Evolutionary conservation across 2,797 vertebrate genomes (phyloP).

Genomic region (Molossus alvarezi): DNA sequence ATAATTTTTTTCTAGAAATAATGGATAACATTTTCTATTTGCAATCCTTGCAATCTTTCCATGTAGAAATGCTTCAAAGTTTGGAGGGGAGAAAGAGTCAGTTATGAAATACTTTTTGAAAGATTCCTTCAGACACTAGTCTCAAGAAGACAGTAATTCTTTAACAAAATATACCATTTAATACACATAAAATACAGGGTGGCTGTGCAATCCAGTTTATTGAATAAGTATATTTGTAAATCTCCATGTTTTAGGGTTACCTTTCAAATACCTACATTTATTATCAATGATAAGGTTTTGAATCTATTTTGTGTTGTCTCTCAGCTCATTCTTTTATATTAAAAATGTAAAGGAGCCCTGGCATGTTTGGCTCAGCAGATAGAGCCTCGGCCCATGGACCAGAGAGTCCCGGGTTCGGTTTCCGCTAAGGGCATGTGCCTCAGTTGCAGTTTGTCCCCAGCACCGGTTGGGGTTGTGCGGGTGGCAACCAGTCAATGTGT

Average conservation of each 20-base stretch:
- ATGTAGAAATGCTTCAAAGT: not conserved
- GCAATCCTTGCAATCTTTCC: not conserved
- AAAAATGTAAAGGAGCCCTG: slow-evolving; percentile 26
- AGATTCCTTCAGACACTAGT: slow-evolving; percentile 6
- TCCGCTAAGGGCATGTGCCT: too few species aligned
- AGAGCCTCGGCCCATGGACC: too few species aligned
- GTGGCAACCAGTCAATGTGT: too few species aligned
- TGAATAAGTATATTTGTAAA: slow-evolving; percentile 37
- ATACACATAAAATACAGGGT: not conserved
- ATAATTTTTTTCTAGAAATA: not conserved
- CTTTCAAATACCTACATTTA: slow-evolving; percentile 53
- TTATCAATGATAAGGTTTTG: slow-evolving; percentile 36
- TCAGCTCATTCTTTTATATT: slow-evolving; percentile 42
- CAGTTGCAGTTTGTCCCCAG: too few species aligned
- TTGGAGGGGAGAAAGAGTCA: not conserved
- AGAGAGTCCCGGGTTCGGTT: too few species aligned
- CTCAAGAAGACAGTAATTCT: not conserved
- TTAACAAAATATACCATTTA: slow-evolving; percentile 11
- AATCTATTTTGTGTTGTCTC: slow-evolving; percentile 63
- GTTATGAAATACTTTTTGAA: slow-evolving; percentile 43
- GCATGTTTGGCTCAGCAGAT: too few species aligned
- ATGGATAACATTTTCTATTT: slow-evolving; percentile 30
- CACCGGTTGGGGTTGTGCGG: too few species aligned
- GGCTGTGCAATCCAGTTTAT: not conserved
- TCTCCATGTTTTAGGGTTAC: not conserved